Base-by-base conservation (phyloP, 2,888 invertebrate genomes). In the Lepidocyrtinus sp. region DNA sequence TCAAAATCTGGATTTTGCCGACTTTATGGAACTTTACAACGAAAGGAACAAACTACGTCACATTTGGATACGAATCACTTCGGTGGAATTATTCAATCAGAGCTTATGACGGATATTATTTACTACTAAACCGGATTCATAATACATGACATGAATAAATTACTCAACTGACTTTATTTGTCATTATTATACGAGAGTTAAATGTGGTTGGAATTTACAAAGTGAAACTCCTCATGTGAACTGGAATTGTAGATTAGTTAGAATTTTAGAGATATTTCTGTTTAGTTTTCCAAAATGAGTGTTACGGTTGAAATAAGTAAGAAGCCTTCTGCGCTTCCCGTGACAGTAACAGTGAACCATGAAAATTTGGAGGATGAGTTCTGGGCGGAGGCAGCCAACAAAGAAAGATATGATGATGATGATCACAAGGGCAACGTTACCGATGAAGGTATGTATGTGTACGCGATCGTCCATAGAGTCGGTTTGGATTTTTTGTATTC, bases 381-480 rank as follows among this genome's bases (percentile, higher is more conserved):
- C 55, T 82, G 82, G 63, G 84, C 82, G 24, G 86, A 85, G 63
- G 83, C 83, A 46, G 83, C 81, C 17, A 85, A 81, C 46, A 84
- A 84, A 21, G 85, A 84, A 45, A 67, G 84, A n/a, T 81, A 83
- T 61, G 86, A 86, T 24, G 86, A 86, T 77, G 86, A 86, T 27
- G 86, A 86, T 27, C 85, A 85, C 72, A 85, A 82, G 68, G 86
- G 86, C 71, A 86, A 86, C 82, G 84, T 85, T 36, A 86, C 86
- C 17, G 86, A 86, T 77, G 86, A 86, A 82, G 86, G 86, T 86
- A 73, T 74, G 65, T 26, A 12, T 22, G 59, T 7, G n/a, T n/a
- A n/a, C n/a, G n/a, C n/a, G n/a, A n/a, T 55, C 12, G 3, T n/a
- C 1, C 24, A 26, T 9, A 36, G 45, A 67, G 15, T 36, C 36